A percentile compares a stretch with the other conserved stretches of the same genome.
Evolutionary conservation across 2,888 invertebrate genomes (phyloP).

Genomic region (Chironomus tentans): DNA sequence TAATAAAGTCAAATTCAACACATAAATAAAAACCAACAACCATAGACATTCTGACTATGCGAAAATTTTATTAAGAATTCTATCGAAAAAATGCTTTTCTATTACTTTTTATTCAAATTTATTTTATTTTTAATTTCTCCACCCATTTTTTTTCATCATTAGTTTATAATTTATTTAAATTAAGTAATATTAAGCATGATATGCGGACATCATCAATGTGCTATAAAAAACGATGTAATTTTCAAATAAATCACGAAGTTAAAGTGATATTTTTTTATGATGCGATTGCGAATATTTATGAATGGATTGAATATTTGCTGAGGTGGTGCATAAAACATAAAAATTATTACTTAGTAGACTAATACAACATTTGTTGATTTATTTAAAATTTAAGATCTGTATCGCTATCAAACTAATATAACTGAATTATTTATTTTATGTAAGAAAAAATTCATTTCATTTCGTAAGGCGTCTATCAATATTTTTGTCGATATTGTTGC

Average conservation of each 20-base stretch:
- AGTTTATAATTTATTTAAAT: not conserved
- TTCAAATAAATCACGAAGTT: not conserved
- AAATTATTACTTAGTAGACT: not conserved
- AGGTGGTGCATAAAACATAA: not conserved
- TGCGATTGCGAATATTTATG: not conserved
- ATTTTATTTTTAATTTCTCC: slow-evolving; percentile 18
- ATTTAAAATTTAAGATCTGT: too few species aligned
- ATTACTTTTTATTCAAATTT: not conserved
- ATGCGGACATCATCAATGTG: not conserved
- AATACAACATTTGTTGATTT: too few species aligned
- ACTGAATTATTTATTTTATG: too few species aligned
- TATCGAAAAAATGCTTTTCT: not conserved
- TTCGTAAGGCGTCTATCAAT: too few species aligned
- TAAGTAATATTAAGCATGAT: not conserved
- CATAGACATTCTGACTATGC: not conserved
- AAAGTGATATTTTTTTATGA: not conserved
- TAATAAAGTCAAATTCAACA: too few species aligned
- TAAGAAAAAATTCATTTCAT: too few species aligned
- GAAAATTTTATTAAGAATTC: not conserved
- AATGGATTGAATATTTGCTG: not conserved
- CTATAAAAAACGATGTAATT: not conserved
- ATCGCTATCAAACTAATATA: too few species aligned
- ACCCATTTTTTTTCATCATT: slow-evolving; percentile 14
- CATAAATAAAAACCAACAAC: not conserved
- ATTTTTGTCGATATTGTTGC: too few species aligned